Evolutionary conservation across 2,797 vertebrate species (phyloP), one percentile per base, ranked within the genome.

Genomic region (Discoglossus pictus): DNA sequence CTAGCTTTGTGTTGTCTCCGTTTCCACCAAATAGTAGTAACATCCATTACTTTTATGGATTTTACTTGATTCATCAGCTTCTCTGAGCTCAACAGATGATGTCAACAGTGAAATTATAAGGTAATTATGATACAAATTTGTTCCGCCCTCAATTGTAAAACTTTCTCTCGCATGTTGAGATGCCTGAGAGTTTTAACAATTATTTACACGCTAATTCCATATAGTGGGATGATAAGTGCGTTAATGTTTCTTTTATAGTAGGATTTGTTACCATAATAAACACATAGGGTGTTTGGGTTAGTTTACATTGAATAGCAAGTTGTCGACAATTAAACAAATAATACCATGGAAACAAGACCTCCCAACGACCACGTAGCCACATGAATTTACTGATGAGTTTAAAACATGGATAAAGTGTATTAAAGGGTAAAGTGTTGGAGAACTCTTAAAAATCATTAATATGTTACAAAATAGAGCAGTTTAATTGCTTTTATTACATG

Each of bases 141-240:
- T 65, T 44, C 62, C 25, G 17, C 39, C 50, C 38, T n/a, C 50
- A 4, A 54, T 65, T 65, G 39, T 65, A 54, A 44, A 65, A 55
- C 62, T 65, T 54, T 65, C 62, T 17, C 46, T 64, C n/a, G 36
- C 15, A 63, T 42, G 43, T 4, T 63, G 24, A 21, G 27, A 46
- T 65, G 52, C 35, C 36, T 31, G 27, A 4, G 27, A 4, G 27
- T 31, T 31, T 31, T 31, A 31, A 31, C 8, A 8, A 31, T 31
- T 31, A 4, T 4, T 31, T 31, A n/a, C 27, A 4, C 27, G 8
- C 27, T 4, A 31, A 31, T 31, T 4, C 27, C 27, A 31, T 31
- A 31, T 4, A 31, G 8, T 4, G 27, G 27, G 8, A 4, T 8
- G 27, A 31, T 31, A 31, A 4, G 4, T 31, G 8, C 4, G 2